Evolutionary conservation across 2,888 invertebrate species (phyloP), one percentile per base, ranked within the genome.

Genomic region (Bedellia somnulentella): DNA sequence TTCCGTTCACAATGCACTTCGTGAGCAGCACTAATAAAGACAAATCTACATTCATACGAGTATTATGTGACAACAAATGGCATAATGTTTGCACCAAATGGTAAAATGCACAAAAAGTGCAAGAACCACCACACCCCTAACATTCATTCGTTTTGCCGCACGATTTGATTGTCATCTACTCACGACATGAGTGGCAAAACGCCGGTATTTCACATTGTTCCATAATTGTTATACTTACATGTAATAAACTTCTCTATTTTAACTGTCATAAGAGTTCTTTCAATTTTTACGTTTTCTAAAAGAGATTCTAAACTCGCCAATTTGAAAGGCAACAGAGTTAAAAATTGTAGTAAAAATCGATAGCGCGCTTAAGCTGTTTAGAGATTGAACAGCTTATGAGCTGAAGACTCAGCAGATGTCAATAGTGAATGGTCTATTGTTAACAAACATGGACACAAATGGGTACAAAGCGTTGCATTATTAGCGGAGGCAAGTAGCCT

Each of bases 391-490:
- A n/a, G n/a, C n/a, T n/a, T n/a, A n/a, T n/a, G n/a, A n/a, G n/a
- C n/a, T n/a, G n/a, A n/a, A n/a, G n/a, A n/a, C n/a, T 49, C 42
- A 55, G 54, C 63, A 66, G 68, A 71, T 73, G 73, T 70, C 58
- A 58, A 53, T 49, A 49, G 49, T 46, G 47, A 52, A 48, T 43
- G 52, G 51, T 40, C 61, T 42, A 64, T 73, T 73, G 73, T 73
- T 61, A 63, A 62, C 66, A 66, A 68, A 67, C 66, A 64, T 53
- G 59, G 56, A 57, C 58, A 67, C 70, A 68, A 71, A 63, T 56
- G 62, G 43, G 52, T 54, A 70, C 66, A 71, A 70, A 58, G 55
- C 47, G 46, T 45, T 47, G 56, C 58, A 59, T 62, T 60, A 67
- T 68, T 68, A 57, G 50, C 52, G 44, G 39, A 55, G 55, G 57